These are phyloP conservation scores for Scartelaos histophorus DNA, from an alignment of 2,113 vertebrate species.

Conservation along the genomic window DNA sequence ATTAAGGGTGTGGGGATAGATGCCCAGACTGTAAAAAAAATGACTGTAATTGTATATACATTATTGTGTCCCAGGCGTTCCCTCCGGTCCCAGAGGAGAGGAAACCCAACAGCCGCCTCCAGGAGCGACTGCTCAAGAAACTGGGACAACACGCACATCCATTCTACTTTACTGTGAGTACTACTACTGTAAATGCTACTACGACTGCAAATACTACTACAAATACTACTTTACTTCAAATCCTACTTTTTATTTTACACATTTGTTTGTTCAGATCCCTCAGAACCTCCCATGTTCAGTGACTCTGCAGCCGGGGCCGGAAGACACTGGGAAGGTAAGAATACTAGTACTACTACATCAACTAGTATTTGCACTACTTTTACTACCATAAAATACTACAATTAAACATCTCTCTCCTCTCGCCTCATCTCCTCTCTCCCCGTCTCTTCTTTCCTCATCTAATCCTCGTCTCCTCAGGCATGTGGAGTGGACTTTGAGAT, in stretches of 20 bases:
- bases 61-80: constrained; percentile 71
- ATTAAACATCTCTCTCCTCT: too few species aligned
- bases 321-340: constrained; percentile 91
- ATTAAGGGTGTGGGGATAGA: too few species aligned
- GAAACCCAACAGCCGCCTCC: constrained; percentile 84
- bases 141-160: constrained; percentile 87
- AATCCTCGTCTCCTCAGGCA: constrained; percentile 69
- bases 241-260: background rate
- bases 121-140: constrained; percentile 89
- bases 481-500: constrained; percentile 94
- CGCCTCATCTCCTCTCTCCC: background rate
- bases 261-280: constrained; percentile 78
- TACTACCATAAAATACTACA: background rate
- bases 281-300: constrained; percentile 92
- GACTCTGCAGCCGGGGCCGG: constrained; percentile 89
- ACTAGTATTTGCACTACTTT: background rate
- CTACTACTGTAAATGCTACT: constrained; percentile 26
- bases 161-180: constrained; percentile 88
- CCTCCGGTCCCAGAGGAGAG: constrained; percentile 81
- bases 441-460: too few species aligned
- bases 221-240: too few species aligned
- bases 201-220: background rate
- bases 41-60: background rate
- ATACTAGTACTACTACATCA: background rate
- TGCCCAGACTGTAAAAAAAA: too few species aligned